These are phyloP conservation scores for Frieseomelitta varia DNA, from an alignment of 1,140 invertebrate genomes.

Conservation along the genomic window DNA sequence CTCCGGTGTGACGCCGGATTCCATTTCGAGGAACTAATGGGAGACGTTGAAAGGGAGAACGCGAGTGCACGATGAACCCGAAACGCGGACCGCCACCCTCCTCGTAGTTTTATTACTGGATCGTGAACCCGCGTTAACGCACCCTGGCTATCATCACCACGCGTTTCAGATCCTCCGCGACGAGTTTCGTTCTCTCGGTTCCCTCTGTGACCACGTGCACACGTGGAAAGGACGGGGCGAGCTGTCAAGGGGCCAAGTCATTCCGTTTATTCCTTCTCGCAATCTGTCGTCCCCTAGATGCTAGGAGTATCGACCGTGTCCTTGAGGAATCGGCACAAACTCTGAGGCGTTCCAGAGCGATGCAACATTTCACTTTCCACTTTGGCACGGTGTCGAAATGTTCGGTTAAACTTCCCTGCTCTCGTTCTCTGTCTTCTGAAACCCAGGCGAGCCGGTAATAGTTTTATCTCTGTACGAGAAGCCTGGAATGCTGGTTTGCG, in stretches of 20 bases:
- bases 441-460: too few relatives aligned
- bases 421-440: background rate
- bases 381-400: too few relatives aligned
- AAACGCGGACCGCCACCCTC: constrained; percentile 7
- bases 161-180: constrained; percentile 26
- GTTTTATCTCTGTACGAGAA: too few relatives aligned
- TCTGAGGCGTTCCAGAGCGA: too few relatives aligned
- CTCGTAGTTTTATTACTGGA: constrained; percentile 57
- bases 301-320: too few relatives aligned
- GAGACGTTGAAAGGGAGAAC: constrained; percentile 33
- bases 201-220: background rate
- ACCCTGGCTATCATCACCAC: constrained; percentile 60
- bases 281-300: background rate
- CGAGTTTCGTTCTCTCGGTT: background rate
- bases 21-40: constrained; percentile 52
- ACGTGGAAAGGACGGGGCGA: constrained; percentile 40
- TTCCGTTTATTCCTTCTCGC: background rate
- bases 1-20: constrained; percentile 8
- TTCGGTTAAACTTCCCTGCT: background rate
- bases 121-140: constrained; percentile 58
- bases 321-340: too few relatives aligned
- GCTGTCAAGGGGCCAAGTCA: constrained; percentile 21
- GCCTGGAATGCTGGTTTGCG: background rate
- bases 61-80: background rate
- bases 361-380: background rate